A percentile compares a stretch with the other conserved stretches of the same genome.
Conservation (phyloP, 2,113 vertebrate genomes). For the Tichodroma muraria region DNA sequence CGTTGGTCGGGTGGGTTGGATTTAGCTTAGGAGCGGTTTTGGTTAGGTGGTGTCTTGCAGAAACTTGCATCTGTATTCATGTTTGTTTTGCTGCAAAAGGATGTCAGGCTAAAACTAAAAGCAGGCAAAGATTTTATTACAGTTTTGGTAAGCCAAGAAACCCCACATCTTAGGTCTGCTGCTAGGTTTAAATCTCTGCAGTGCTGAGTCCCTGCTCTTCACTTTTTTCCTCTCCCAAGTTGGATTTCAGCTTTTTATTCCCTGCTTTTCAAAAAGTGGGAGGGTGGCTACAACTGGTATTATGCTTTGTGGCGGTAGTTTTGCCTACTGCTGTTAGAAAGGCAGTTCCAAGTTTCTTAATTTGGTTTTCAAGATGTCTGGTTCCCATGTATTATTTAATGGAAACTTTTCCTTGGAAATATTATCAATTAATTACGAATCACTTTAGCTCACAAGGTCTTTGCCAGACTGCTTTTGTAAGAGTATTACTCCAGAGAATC, state of each 20-base stretch:
- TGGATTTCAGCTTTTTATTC: neutral
- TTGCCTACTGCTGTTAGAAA: neutral
- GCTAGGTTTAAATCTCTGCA: neutral
- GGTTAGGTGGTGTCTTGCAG: neutral
- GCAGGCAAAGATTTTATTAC: neutral
- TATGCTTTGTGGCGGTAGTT: neutral
- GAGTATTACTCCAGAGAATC: neutral
- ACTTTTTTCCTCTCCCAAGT: neutral
- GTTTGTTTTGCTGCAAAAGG: neutral
- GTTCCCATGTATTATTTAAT: neutral
- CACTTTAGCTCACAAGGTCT: neutral
- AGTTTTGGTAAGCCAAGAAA: neutral
- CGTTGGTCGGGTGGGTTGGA: neutral
- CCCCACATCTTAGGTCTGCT: neutral
- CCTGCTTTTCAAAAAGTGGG: neutral
- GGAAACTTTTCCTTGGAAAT: constrained; percentile 15
- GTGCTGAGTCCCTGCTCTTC: neutral
- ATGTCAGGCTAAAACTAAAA: neutral
- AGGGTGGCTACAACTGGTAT: neutral
- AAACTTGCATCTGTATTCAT: accelerated
- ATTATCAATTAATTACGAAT: neutral
- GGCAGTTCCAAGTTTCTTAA: neutral
- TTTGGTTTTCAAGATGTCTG: neutral
- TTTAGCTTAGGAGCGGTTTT: neutral
- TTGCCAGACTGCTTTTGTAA: neutral